Percentiles rank a stretch among this genome's conserved stretches.
These are phyloP conservation scores for Rostratula benghalensis DNA, from an alignment of 2,113 vertebrate species.

Conservation along the genomic window DNA sequence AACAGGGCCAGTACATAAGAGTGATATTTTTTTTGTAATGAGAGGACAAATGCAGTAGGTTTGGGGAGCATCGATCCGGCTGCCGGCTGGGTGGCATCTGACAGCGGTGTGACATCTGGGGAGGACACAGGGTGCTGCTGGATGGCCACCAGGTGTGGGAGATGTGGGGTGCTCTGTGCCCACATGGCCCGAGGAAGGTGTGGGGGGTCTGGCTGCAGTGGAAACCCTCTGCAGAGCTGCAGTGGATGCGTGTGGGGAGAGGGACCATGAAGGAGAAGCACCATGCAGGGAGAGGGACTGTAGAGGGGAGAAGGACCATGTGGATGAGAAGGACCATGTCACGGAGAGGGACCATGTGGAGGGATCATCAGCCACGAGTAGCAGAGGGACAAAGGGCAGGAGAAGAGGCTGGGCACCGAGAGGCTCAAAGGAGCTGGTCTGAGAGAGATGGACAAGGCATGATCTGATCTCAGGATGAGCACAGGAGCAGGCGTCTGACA, in stretches of 20 bases:
- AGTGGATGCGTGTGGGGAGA: accelerated
- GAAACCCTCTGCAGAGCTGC: background rate
- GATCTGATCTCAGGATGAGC: background rate
- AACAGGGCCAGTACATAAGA: background rate
- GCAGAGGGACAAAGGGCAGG: background rate
- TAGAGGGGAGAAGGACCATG: background rate
- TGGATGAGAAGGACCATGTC: background rate
- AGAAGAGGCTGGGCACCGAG: background rate
- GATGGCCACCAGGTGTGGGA: background rate
- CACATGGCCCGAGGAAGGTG: accelerated
- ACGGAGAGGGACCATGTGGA: background rate
- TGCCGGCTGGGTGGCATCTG: accelerated
- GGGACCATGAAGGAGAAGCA: background rate
- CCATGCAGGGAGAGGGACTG: background rate
- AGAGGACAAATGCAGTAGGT: background rate
- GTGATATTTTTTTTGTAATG: background rate
- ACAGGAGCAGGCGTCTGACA: background rate
- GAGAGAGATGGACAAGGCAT: background rate
- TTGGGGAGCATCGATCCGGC: background rate
- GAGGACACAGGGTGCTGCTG: background rate
- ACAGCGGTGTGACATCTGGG: background rate
- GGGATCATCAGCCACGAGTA: accelerated
- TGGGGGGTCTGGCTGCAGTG: accelerated
- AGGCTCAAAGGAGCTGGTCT: accelerated
- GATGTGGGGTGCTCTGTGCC: background rate